Evolutionary conservation across 2,888 invertebrate species (phyloP).

Genomic region (Patella ulyssiponensis): DNA sequence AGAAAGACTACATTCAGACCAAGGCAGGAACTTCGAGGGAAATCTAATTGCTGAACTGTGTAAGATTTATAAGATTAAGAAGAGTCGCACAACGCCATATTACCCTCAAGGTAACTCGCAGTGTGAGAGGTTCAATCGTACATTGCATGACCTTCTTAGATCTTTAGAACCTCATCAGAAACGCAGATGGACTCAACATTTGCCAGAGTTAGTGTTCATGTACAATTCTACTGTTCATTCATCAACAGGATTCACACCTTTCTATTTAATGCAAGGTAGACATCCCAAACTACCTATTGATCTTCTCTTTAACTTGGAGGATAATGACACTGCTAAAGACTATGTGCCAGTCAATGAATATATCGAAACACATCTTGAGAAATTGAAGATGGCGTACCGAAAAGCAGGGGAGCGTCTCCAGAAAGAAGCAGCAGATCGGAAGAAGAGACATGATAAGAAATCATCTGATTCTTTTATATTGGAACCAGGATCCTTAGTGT

Average conservation of each 20-base stretch:
- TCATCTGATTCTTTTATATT: background rate
- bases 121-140: slow-evolving; percentile 31
- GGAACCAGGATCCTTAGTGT: background rate
- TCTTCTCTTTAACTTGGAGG: slow-evolving; percentile 16
- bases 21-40: slow-evolving; percentile 24
- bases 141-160: slow-evolving; percentile 23
- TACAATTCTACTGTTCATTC: slow-evolving; percentile 29
- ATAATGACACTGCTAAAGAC: background rate
- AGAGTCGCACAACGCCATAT: slow-evolving; percentile 30
- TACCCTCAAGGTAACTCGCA: slow-evolving; percentile 28
- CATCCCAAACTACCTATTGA: slow-evolving; percentile 31
- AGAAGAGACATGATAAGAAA: background rate
- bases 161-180: slow-evolving; percentile 22
- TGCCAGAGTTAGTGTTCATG: slow-evolving; percentile 18
- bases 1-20: slow-evolving; percentile 27
- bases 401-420: background rate
- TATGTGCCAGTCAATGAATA: background rate
- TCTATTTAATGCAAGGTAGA: slow-evolving; percentile 29
- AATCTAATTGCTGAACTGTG: slow-evolving; percentile 28
- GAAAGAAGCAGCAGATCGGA: background rate
- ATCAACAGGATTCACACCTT: slow-evolving; percentile 23
- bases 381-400: background rate
- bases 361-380: background rate
- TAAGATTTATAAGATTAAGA: slow-evolving; percentile 26
- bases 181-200: slow-evolving; percentile 26